Evolutionary conservation across 2,888 invertebrate genomes (phyloP).

Genomic region (Lasioglossum pauxillum): DNA sequence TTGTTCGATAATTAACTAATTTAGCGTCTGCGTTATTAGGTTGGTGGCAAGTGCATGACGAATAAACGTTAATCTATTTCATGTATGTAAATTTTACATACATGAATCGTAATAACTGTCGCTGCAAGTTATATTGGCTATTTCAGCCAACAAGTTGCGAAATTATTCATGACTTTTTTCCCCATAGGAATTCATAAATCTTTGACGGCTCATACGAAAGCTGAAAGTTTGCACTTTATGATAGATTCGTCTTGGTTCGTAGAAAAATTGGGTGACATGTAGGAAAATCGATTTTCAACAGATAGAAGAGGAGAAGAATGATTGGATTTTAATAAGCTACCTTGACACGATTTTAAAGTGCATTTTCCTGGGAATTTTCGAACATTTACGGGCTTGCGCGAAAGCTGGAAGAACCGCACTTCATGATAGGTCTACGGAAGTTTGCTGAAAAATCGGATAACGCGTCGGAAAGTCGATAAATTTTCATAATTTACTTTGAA

Average conservation of each 20-base stretch:
- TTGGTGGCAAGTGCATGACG: background rate
- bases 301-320: background rate
- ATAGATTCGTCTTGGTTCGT: background rate
- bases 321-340: background rate
- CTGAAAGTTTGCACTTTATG: background rate
- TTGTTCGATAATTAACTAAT: background rate
- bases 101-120: too few species aligned
- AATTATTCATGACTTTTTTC: background rate
- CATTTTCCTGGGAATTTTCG: background rate
- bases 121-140: too few species aligned
- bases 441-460: background rate
- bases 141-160: background rate
- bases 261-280: background rate
- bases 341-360: background rate
- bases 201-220: background rate
- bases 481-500: background rate
- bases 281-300: background rate
- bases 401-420: background rate
- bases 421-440: background rate
- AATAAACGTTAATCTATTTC: background rate
- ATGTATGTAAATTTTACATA: too few species aligned
- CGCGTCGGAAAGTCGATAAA: background rate
- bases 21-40: background rate
- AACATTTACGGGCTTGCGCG: background rate
- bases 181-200: background rate